Percentiles rank a stretch among this genome's conserved stretches.
Evolutionary conservation across 1,140 invertebrate species (phyloP).

Genomic region (Cydia pomonella): DNA sequence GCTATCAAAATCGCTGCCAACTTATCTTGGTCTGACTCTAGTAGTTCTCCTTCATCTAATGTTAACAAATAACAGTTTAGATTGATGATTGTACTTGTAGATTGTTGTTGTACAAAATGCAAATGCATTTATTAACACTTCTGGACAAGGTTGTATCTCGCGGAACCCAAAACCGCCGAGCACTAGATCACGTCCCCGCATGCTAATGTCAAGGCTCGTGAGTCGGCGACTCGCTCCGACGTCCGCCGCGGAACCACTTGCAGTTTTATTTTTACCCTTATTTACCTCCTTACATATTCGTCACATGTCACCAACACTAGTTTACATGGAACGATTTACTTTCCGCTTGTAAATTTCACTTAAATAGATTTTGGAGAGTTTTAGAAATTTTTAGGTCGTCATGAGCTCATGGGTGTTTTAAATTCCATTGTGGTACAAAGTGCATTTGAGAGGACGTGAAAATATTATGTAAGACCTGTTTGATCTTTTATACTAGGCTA

Average conservation of each 20-base stretch:
- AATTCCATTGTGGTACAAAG: background rate
- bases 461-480: background rate
- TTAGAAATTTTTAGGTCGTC: background rate
- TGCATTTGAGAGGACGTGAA: background rate
- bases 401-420: background rate
- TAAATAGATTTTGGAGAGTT: constrained; percentile 6
- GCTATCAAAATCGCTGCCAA: too few relatives aligned
- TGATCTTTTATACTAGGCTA: background rate
- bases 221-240: background rate
- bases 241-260: constrained; percentile 13
- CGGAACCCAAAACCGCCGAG: constrained; percentile 14
- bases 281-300: constrained; percentile 17
- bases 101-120: too few relatives aligned
- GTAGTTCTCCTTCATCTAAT: too few relatives aligned
- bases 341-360: constrained; percentile 2
- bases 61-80: too few relatives aligned
- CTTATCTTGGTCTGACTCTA: too few relatives aligned
- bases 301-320: background rate
- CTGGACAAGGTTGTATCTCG: background rate
- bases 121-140: too few relatives aligned
- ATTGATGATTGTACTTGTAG: too few relatives aligned
- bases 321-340: constrained; percentile 7
- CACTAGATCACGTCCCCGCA: constrained; percentile 31
- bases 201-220: constrained; percentile 33
- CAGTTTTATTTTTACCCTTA: constrained; percentile 26